Conservation (phyloP, 2,797 vertebrate genomes). For the Gorsachius magnificus region DNA sequence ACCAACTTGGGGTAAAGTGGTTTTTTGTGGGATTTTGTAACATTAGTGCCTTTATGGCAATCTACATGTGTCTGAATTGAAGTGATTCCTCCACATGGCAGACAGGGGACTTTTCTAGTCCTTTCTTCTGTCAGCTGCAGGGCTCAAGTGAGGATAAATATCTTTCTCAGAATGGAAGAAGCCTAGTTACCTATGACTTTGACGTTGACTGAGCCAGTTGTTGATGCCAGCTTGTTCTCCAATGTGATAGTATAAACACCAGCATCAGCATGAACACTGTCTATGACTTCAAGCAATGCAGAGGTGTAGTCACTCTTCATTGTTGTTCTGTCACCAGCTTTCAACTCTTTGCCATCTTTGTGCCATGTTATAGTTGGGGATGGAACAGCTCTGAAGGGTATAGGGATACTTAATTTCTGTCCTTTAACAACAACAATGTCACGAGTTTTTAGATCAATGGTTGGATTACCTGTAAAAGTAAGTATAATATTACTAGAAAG, state of each 20-base stretch:
- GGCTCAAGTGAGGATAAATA: not conserved
- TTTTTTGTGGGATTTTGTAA: not conserved
- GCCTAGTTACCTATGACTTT: conserved; percentile 93
- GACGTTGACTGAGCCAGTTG: conserved; percentile 92
- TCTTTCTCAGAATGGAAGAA: not conserved
- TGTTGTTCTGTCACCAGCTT: conserved; percentile 85
- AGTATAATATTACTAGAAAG: not conserved
- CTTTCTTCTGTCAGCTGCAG: not conserved
- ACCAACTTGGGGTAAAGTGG: not conserved
- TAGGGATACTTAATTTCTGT: conserved; percentile 90
- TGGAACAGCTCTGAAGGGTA: conserved; percentile 93
- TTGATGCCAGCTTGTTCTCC: conserved; percentile 91
- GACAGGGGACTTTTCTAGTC: not conserved
- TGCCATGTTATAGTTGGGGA: conserved; percentile 92
- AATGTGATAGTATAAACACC: conserved; percentile 94
- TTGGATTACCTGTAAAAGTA: conserved; percentile 85
- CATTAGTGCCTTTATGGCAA: not conserved
- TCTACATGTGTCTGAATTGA: not conserved
- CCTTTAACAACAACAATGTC: conserved; percentile 93
- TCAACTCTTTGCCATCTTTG: conserved; percentile 94
- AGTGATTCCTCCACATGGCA: not conserved
- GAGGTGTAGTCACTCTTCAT: conserved; percentile 88
- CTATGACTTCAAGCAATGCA: conserved; percentile 89
- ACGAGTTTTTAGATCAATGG: conserved; percentile 89
- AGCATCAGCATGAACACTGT: conserved; percentile 88